Evolutionary conservation across 2,797 vertebrate genomes (phyloP).

Genomic region (Sphenodon punctatus): DNA sequence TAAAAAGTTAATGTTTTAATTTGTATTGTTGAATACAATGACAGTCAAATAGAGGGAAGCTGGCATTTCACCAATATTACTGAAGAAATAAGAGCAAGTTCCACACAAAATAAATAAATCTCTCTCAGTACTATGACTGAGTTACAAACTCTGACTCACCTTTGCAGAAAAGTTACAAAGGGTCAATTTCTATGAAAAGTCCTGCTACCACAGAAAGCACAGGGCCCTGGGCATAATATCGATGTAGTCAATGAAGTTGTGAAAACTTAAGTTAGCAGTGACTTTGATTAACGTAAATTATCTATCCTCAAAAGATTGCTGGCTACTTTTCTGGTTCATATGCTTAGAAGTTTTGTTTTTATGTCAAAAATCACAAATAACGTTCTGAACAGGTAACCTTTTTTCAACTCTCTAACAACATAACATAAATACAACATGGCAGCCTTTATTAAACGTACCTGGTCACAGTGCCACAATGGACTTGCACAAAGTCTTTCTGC

Average conservation of each 20-base stretch:
- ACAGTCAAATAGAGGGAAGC: no score
- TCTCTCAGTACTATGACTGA: neutral
- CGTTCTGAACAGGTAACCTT: neutral
- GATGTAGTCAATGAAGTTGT: neutral
- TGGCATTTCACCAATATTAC: no score
- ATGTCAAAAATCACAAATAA: neutral
- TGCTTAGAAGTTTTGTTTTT: neutral
- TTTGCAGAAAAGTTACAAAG: no score
- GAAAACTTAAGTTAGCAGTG: neutral
- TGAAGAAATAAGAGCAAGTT: no score
- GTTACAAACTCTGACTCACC: neutral
- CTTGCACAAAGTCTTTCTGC: conserved; percentile 87
- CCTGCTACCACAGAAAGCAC: no score
- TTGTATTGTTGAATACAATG: no score
- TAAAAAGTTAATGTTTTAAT: no score
- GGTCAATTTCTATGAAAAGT: no score
- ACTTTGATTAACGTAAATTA: neutral
- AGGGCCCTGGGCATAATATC: neutral
- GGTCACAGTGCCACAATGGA: conserved; percentile 88
- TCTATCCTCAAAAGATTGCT: neutral
- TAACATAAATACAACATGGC: neutral
- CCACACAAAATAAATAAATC: no score
- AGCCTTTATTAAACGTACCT: conserved; percentile 69
- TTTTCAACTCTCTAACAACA: neutral
- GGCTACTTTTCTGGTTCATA: neutral